These are phyloP conservation scores for Schizotus pectinicornis DNA, from an alignment of 2,888 invertebrate species.

Conservation along the genomic window DNA sequence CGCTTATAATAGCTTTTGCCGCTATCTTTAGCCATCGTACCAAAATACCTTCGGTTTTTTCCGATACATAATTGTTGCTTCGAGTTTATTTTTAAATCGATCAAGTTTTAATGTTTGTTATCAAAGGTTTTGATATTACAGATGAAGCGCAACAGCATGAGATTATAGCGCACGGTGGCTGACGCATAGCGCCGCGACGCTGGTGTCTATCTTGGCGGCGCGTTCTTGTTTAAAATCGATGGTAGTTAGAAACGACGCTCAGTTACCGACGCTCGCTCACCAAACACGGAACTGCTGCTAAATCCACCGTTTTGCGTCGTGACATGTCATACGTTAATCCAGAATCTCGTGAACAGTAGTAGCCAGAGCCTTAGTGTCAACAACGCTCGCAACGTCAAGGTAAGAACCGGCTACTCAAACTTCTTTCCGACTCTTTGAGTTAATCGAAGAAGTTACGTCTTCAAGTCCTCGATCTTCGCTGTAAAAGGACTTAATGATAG, in stretches of 20 bases:
- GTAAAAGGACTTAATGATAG: slow-evolving; percentile 29
- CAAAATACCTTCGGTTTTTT: too few species aligned
- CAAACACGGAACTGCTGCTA: slow-evolving; percentile 33
- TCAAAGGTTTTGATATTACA: neutral
- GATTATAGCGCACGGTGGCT: slow-evolving; percentile 27
- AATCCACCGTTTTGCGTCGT: slow-evolving; percentile 24
- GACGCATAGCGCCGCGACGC: slow-evolving; percentile 46
- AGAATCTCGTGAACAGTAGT: slow-evolving; percentile 15
- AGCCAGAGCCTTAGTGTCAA: slow-evolving; percentile 6
- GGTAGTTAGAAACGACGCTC: slow-evolving; percentile 49
- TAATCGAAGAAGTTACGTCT: slow-evolving; percentile 15
- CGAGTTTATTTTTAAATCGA: neutral
- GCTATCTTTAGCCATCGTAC: too few species aligned
- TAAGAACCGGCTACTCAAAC: neutral
- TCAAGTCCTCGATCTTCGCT: slow-evolving; percentile 12
- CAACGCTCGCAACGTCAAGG: slow-evolving; percentile 8
- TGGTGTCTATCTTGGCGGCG: slow-evolving; percentile 41
- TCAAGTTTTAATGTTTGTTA: neutral
- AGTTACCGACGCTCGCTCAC: slow-evolving; percentile 49
- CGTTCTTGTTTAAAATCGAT: slow-evolving; percentile 54
- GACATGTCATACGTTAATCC: slow-evolving; percentile 28
- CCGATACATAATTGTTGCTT: neutral
- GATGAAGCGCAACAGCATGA: slow-evolving; percentile 48
- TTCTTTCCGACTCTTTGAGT: neutral
- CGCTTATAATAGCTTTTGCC: too few species aligned